These are phyloP conservation scores for Coenonympha glycerion DNA, from an alignment of 2,888 invertebrate species.

Conservation along the genomic window DNA sequence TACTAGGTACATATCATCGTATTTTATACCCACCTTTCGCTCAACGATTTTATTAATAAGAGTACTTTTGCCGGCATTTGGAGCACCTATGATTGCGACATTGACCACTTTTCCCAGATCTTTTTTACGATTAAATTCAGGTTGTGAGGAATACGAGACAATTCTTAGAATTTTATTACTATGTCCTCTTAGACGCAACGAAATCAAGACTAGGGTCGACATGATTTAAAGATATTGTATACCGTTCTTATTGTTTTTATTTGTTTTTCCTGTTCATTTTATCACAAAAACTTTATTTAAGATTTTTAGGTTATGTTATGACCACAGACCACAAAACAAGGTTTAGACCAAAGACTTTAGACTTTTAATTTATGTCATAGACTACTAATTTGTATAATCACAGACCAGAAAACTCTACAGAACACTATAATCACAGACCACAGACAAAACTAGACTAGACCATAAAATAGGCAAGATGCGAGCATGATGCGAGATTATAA, in stretches of 20 bases:
- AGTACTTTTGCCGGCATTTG: slow-evolving; percentile 97
- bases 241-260: background rate
- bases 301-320: background rate
- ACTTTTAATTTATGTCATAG: too few species aligned
- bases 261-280: too few species aligned
- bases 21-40: slow-evolving; percentile 77
- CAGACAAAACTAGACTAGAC: too few species aligned
- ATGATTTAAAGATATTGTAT: background rate
- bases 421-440: too few species aligned
- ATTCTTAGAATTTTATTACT: slow-evolving; percentile 29
- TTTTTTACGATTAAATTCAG: slow-evolving; percentile 41
- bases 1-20: background rate
- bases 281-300: too few species aligned
- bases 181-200: slow-evolving; percentile 9
- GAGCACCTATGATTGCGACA: slow-evolving; percentile 92
- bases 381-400: too few species aligned
- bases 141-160: slow-evolving; percentile 52
- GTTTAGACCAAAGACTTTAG: too few species aligned
- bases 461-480: too few species aligned
- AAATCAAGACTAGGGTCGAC: slow-evolving; percentile 9
- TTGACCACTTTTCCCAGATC: slow-evolving; percentile 69
- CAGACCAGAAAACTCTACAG: too few species aligned
- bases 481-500: too few species aligned
- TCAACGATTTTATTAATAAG: slow-evolving; percentile 90
- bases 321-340: too few species aligned